A percentile compares a stretch with the other conserved stretches of the same genome.
These are phyloP conservation scores for pig (Sus scrofa) DNA, from an alignment of 2,113 vertebrate species.

Conservation along the genomic window DNA sequence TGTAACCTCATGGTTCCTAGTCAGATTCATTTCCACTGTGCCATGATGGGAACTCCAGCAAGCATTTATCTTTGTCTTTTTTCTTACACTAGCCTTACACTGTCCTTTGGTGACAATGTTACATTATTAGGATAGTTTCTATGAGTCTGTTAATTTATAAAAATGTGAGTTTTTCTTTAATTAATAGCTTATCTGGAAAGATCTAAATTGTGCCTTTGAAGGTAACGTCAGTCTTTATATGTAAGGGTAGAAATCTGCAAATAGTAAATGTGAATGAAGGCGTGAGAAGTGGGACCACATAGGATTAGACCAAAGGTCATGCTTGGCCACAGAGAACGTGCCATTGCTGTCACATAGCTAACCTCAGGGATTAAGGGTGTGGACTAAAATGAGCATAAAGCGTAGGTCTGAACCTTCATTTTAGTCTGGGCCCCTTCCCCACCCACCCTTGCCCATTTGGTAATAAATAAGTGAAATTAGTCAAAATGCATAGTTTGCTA, in stretches of 20 bases:
- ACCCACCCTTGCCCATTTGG: background rate
- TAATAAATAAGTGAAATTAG: background rate
- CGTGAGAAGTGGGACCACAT: background rate
- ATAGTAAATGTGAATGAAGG: background rate
- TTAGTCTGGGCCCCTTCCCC: background rate
- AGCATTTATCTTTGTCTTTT: background rate
- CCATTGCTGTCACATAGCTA: fast-evolving
- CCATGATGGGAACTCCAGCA: no score
- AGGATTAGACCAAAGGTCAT: background rate
- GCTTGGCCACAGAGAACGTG: background rate
- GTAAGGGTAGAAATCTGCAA: background rate
- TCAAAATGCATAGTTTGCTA: conserved; percentile 21
- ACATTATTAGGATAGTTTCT: background rate
- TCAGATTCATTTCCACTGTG: no score
- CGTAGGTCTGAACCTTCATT: background rate
- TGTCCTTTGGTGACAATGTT: background rate
- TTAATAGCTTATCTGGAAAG: background rate
- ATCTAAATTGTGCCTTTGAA: conserved; percentile 27
- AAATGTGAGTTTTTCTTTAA: background rate
- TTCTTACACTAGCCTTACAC: background rate
- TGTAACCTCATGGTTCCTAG: no score
- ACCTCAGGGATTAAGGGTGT: background rate
- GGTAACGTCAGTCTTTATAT: background rate
- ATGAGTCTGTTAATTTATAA: background rate
- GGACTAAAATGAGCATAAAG: background rate